A percentile compares a stretch with the other conserved stretches of the same genome.
These are phyloP conservation scores for Gymnoscopelus microlampas DNA, from an alignment of 2,797 vertebrate genomes.

Conservation along the genomic window DNA sequence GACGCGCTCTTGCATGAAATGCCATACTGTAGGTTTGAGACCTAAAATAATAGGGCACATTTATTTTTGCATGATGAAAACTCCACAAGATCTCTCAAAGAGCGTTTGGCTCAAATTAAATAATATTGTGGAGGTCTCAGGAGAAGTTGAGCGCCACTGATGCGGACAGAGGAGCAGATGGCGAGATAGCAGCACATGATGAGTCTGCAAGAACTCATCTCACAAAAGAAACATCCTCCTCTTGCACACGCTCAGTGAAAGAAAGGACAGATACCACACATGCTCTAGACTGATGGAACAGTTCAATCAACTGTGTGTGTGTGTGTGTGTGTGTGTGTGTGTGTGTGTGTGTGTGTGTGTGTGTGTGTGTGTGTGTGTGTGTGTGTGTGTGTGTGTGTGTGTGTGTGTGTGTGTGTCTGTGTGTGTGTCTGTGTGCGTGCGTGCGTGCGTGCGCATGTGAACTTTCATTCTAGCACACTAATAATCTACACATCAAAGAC, in stretches of 20 bases:
- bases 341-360: conserved; percentile 5
- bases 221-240: conserved; percentile 51
- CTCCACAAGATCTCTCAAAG: neutral
- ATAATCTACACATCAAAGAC: conserved; percentile 44
- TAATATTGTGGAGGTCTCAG: conserved; percentile 2
- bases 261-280: neutral
- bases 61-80: neutral
- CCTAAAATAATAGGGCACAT: neutral
- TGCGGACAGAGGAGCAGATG: conserved; percentile 63
- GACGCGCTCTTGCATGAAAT: too few species aligned
- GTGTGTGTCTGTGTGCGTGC: conserved; percentile 1
- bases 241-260: neutral
- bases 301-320: too few species aligned
- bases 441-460: neutral
- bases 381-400: conserved; percentile 1
- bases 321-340: too few species aligned
- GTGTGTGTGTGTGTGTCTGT: conserved; percentile 4
- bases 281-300: too few species aligned
- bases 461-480: conserved; percentile 19
- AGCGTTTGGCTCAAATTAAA: neutral
- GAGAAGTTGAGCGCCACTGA: conserved; percentile 51
- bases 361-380: conserved; percentile 1
- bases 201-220: conserved; percentile 58
- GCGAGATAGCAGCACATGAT: conserved; percentile 43
- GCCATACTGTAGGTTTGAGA: conserved; percentile 1